Conservation (phyloP, 1,140 invertebrate species). For the Listronotus oregonensis region DNA sequence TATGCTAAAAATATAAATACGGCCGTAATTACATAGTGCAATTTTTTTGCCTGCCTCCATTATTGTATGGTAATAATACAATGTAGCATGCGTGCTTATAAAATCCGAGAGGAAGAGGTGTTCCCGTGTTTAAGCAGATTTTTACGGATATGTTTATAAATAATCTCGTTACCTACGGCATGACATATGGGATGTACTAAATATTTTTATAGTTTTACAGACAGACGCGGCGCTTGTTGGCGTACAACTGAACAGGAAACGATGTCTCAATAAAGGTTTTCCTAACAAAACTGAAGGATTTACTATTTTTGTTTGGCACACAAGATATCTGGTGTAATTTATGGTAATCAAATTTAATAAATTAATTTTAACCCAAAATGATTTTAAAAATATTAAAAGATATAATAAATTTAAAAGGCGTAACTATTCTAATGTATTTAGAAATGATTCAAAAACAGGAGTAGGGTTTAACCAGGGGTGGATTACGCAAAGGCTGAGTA, state of each 20-base stretch:
- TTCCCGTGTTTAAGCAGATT: slow-evolving; percentile 1
- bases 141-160: slow-evolving; percentile 2
- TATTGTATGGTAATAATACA: slow-evolving; percentile 8
- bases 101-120: slow-evolving; percentile 2
- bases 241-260: background rate
- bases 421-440: too few relatives aligned
- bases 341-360: too few relatives aligned
- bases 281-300: background rate
- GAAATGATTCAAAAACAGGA: too few relatives aligned
- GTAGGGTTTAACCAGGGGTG: too few relatives aligned
- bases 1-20: background rate
- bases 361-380: too few relatives aligned
- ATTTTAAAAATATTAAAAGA: too few relatives aligned
- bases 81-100: background rate
- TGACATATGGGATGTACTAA: slow-evolving; percentile 7
- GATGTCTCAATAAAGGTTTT: background rate
- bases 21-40: slow-evolving; percentile 2
- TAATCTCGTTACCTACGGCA: background rate
- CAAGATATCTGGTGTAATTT: background rate
- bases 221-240: background rate
- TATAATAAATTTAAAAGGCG: too few relatives aligned
- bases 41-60: background rate
- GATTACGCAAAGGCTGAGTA: too few relatives aligned
- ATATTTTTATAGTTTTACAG: background rate
- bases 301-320: background rate